phyloP scores from a whole-genome alignment of 2,113 vertebrate genomes.

The Micronycteris hirsuta region DNA sequence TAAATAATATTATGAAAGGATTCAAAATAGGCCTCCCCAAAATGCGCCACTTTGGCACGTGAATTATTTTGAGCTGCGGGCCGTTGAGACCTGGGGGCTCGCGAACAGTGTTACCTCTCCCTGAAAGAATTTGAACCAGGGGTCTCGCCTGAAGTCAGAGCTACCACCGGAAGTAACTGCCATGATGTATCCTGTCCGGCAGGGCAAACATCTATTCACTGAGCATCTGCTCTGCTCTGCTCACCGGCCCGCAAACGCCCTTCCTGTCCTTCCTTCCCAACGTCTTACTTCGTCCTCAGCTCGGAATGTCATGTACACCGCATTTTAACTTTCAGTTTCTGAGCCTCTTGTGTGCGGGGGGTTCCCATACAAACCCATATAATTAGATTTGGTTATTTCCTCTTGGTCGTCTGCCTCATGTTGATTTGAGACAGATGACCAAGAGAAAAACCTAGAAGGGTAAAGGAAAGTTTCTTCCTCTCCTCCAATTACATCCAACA shows the following conservation, averaged over 20 bases:
- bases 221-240: background rate
- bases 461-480: background rate
- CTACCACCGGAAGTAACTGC: background rate
- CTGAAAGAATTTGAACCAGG: background rate
- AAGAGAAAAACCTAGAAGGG: background rate
- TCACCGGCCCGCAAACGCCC: background rate
- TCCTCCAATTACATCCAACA: background rate
- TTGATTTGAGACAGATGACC: background rate
- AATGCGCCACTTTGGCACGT: no score
- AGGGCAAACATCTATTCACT: background rate
- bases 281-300: background rate
- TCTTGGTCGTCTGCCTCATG: background rate
- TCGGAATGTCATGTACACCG: background rate
- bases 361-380: background rate
- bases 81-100: background rate
- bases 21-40: background rate
- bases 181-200: background rate
- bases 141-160: background rate
- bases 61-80: background rate
- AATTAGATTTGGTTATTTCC: background rate
- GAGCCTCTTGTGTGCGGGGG: background rate
- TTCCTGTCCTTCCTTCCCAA: background rate
- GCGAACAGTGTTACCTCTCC: background rate
- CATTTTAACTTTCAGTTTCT: background rate
- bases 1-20: no score